Percentiles rank a stretch among this genome's conserved stretches.
Evolutionary conservation across 2,113 vertebrate genomes (phyloP).

Genomic region (zebrafish (Danio rerio)): DNA sequence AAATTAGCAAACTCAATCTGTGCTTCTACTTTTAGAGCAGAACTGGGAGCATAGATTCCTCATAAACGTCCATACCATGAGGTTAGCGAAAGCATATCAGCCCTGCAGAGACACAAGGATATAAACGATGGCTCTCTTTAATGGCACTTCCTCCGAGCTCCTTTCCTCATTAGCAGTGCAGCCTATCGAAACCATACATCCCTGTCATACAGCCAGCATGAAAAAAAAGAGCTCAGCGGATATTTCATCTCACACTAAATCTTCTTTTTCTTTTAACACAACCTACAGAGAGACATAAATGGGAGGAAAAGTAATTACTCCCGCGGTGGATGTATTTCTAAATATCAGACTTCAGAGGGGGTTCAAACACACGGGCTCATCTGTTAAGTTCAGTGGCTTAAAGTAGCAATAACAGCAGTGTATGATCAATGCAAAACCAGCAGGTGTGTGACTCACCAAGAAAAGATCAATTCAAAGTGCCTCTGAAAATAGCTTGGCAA

Average conservation of each 20-base stretch:
- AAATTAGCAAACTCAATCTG: slow-evolving; percentile 9
- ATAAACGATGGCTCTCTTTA: slow-evolving; percentile 15
- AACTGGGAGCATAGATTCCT: neutral
- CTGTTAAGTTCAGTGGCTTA: slow-evolving; percentile 28
- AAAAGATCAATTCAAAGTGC: slow-evolving; percentile 31
- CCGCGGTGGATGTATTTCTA: slow-evolving; percentile 10
- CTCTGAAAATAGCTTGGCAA: slow-evolving; percentile 47
- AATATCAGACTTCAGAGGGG: slow-evolving; percentile 18
- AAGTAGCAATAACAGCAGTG: slow-evolving; percentile 12
- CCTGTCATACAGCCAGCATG: neutral
- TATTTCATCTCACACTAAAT: slow-evolving; percentile 19
- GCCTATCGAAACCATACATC: slow-evolving; percentile 36
- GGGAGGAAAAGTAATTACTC: slow-evolving; percentile 29
- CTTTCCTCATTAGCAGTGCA: slow-evolving; percentile 5
- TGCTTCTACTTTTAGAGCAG: slow-evolving; percentile 9
- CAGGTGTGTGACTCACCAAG: slow-evolving; percentile 25
- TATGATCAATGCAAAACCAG: slow-evolving; percentile 42
- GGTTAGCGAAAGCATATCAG: slow-evolving; percentile 5
- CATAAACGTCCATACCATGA: neutral
- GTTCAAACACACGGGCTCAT: slow-evolving; percentile 4
- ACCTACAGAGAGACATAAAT: slow-evolving; percentile 24
- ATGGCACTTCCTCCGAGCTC: neutral
- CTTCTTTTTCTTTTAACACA: neutral
- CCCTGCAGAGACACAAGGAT: slow-evolving; percentile 2
- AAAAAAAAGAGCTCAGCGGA: neutral